These are phyloP conservation scores for Manis pentadactyla DNA, from an alignment of 2,797 vertebrate genomes.

Conservation along the genomic window DNA sequence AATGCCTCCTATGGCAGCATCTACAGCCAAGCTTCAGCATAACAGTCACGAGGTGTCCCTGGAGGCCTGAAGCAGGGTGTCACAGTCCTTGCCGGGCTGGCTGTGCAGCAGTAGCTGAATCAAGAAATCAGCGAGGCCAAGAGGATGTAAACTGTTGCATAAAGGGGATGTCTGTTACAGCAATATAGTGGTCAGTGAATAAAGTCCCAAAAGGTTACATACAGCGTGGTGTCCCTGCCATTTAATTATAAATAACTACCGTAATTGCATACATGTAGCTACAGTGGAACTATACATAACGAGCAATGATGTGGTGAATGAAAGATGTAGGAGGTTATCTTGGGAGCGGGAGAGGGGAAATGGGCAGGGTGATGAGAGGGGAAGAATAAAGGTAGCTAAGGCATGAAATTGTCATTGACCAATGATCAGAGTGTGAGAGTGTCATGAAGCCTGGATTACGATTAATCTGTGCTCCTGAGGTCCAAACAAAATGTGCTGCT, in stretches of 20 bases:
- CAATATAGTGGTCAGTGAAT: not conserved
- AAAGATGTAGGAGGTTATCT: not conserved
- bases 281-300: not conserved
- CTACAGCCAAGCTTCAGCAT: not conserved
- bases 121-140: not conserved
- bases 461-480: not conserved
- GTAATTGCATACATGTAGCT: no score
- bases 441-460: not conserved
- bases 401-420: not conserved
- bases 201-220: not conserved
- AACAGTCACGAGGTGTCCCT: not conserved
- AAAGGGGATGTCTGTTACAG: not conserved
- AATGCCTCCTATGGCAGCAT: not conserved
- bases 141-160: not conserved
- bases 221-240: not conserved
- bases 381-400: not conserved
- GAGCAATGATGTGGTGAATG: not conserved
- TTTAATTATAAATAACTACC: not conserved
- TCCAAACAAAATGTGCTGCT: not conserved
- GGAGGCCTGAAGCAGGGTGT: not conserved
- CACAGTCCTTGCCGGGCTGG: not conserved
- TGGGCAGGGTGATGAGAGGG: not conserved
- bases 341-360: not conserved
- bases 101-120: not conserved
- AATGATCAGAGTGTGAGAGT: not conserved